Base-by-base conservation (phyloP, 2,888 invertebrate species). In the Ptycholaimellus sp. region DNA sequence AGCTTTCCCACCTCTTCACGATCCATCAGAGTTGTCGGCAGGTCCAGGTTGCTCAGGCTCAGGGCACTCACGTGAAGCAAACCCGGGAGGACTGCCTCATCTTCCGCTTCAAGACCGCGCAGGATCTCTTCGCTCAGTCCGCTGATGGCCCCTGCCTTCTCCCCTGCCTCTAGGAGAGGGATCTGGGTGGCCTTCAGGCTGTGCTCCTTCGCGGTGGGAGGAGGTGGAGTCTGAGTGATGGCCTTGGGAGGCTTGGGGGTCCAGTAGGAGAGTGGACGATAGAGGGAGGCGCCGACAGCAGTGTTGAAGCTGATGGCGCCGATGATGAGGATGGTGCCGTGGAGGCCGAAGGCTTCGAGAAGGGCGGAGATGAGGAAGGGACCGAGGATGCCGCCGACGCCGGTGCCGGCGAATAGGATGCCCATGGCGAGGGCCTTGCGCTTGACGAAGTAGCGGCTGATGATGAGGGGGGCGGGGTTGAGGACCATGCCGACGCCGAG, bases 391-490 rank as follows among this genome's bases (percentile, higher is more conserved):
- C 33, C 19, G 23, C 23, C 39, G 11, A 39, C 13, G 18, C 39
- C 39, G 23, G 30, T 17, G 7, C 31, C 30, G 19, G 25, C 18
- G 36, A 31, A 39, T n/a, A 32, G 17, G 25, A 39, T 25, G 5
- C 36, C 39, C 22, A 32, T 36, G 29, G 39, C 39, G 20, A 39
- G 17, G 16, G 36, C 22, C 2, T 33, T 27, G 7, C 30, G 21
- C n/a, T 37, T 31, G 22, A 33, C 36, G 27, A 39, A 39, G 30
- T 39, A 39, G 13, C 34, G 29, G 2, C 29, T 17, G 6, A 38
- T 28, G 16, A 38, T 38, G 34, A 38, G 16, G 5, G 35, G 34
- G 3, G 30, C 19, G 30, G 34, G 34, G 3, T 30, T 14, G n/a
- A 35, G 3, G 14, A 19, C 27, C 9, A 30, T n/a, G 13, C 38